phyloP scores from a whole-genome alignment of 2,113 vertebrate genomes.

The Hemiscyllium ocellatum region DNA sequence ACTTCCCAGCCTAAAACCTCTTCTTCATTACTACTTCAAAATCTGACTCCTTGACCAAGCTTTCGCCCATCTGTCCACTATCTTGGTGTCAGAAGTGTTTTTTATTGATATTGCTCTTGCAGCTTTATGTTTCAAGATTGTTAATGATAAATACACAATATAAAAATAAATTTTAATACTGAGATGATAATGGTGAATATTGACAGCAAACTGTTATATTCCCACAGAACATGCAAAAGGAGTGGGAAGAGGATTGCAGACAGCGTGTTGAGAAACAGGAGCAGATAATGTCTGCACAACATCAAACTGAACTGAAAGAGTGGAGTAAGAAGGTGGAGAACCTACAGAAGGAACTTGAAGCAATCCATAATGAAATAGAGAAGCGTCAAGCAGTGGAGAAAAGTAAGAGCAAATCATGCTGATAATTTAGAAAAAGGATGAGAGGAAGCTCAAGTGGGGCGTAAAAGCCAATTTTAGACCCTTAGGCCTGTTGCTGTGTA shows the following conservation, averaged over 20 bases:
- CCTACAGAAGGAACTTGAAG: conserved; percentile 59
- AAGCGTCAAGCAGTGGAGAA: not conserved
- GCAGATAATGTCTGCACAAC: conserved; percentile 53
- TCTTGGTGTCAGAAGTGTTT: not conserved
- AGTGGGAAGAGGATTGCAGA: conserved; percentile 54
- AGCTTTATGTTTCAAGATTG: no score
- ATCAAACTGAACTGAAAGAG: conserved; percentile 53
- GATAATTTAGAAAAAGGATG: not conserved
- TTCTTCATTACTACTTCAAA: not conserved
- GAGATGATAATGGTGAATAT: not conserved
- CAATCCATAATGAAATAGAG: conserved; percentile 59
- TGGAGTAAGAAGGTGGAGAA: conserved; percentile 56
- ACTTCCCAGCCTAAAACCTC: not conserved
- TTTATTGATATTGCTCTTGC: not conserved
- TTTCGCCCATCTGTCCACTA: not conserved
- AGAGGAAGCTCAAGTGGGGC: not conserved
- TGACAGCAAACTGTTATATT: conserved; percentile 8
- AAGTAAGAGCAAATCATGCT: not conserved
- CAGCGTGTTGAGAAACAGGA: conserved; percentile 43
- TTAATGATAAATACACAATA: not conserved
- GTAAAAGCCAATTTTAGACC: not conserved
- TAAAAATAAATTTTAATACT: not conserved
- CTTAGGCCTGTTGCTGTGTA: not conserved
- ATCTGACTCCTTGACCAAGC: not conserved
- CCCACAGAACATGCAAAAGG: conserved; percentile 56